Evolutionary conservation across 2,113 vertebrate species (phyloP).

Genomic region (Echinops telfairi): DNA sequence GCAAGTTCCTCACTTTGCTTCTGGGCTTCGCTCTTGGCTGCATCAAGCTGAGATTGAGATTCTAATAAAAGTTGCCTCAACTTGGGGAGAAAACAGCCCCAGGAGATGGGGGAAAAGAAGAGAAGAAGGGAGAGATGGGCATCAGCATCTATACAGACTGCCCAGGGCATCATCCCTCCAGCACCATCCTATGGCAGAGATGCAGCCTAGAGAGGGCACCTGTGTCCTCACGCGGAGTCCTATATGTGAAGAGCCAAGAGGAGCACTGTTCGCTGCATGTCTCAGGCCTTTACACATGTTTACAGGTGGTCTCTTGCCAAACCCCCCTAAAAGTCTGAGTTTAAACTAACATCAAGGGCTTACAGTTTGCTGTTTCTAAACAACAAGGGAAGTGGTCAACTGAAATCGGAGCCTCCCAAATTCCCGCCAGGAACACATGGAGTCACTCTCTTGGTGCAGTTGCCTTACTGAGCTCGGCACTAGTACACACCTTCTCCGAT

Average conservation of each 20-base stretch:
- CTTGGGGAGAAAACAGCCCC: slow-evolving; percentile 81
- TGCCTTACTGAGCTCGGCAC: too few relatives aligned
- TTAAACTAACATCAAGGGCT: not conserved
- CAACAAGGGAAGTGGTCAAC: too few relatives aligned
- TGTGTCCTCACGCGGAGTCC: not conserved
- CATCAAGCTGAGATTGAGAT: slow-evolving; percentile 91
- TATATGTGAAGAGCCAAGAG: not conserved
- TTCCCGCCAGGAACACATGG: too few relatives aligned
- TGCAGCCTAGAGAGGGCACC: not conserved
- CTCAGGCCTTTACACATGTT: not conserved
- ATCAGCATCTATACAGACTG: not conserved
- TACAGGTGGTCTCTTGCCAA: not conserved
- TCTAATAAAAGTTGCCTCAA: slow-evolving; percentile 92
- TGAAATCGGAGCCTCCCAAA: too few relatives aligned
- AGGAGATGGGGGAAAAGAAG: not conserved
- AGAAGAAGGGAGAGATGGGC: not conserved
- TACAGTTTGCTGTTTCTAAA: not conserved
- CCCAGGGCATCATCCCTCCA: not conserved
- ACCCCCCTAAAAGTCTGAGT: not conserved
- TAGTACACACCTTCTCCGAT: too few relatives aligned
- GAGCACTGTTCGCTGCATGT: too few relatives aligned
- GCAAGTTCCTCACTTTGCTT: slow-evolving; percentile 92
- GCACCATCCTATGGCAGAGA: not conserved
- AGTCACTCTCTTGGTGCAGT: too few relatives aligned
- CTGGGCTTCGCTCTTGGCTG: slow-evolving; percentile 91